These are phyloP conservation scores for Zonitis immaculata DNA, from an alignment of 2,888 invertebrate genomes.

Conservation along the genomic window DNA sequence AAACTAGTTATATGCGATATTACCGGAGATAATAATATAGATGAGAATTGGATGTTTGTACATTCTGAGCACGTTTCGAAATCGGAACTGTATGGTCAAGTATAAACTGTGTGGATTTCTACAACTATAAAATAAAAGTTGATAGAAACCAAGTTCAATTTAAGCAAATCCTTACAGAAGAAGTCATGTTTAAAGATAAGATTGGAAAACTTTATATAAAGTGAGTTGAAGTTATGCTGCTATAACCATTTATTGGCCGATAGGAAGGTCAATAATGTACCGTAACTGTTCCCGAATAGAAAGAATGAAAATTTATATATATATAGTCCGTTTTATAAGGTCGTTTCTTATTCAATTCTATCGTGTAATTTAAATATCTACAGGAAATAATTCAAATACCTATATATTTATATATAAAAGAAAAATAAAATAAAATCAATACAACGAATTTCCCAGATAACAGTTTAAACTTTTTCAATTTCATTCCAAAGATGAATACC, in stretches of 20 bases:
- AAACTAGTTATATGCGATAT: too few species aligned
- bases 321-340: not conserved
- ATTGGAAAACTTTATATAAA: slow-evolving; percentile 55
- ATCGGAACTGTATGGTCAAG: not conserved
- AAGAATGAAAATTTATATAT: slow-evolving; percentile 13
- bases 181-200: slow-evolving; percentile 52
- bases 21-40: not conserved
- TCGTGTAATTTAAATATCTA: not conserved
- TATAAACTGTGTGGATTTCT: slow-evolving; percentile 25
- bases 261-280: slow-evolving; percentile 41
- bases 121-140: slow-evolving; percentile 32
- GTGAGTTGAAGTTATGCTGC: slow-evolving; percentile 42
- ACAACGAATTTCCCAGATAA: not conserved
- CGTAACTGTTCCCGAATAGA: slow-evolving; percentile 17
- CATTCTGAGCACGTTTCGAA: not conserved
- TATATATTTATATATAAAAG: too few species aligned
- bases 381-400: not conserved
- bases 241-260: slow-evolving; percentile 43
- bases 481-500: not conserved
- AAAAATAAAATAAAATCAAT: too few species aligned
- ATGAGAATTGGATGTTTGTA: not conserved
- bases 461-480: not conserved
- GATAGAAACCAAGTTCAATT: slow-evolving; percentile 43
- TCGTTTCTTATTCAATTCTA: not conserved
- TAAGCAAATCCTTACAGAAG: slow-evolving; percentile 50